Base-by-base conservation (phyloP, 2,113 vertebrate species). In the Numenius arquata region DNA sequence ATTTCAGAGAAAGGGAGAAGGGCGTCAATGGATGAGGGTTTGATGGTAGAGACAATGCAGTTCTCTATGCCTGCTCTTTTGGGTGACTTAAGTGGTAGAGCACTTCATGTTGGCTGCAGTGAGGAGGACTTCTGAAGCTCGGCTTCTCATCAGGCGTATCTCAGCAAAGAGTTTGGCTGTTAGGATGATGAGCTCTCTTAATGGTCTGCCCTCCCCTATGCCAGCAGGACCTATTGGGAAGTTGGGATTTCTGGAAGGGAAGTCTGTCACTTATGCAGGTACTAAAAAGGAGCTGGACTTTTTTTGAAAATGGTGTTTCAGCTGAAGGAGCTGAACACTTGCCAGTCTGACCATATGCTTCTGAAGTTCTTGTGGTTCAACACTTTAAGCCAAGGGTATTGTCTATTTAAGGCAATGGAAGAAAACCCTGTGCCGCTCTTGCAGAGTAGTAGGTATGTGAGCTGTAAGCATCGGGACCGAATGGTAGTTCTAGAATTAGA, bases 401-500 rank as follows among this genome's bases (percentile, higher is more conserved):
- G 86, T 34, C 90, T 82, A 38, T 93, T 93, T 93, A 92, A 93
- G 92, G 96, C 36, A 88, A 58, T 89, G 62, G 40, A 72, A 43
- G 80, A 72, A 89, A 89, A 41, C 36, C 48, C 50, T 14, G 38
- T 75, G 86, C 70, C 62, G 12, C 66, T 89, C 45, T 76, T 53
- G 62, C 62, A 45, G 53, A 36, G 89, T 85, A 93, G 89, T 85
- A 93, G 89, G 45, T 91, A 76, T 91, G 86, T 91, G 77, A 85
- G 38, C 80, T 76, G 47, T 9, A n/a, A 61, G 73, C 73, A 66
- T 47, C 52, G 52, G 62, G 36, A 93, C 72, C 47, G 71, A 96
- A 32, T 61, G 83, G 76, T 80, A 56, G 29, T 67, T 93, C 52
- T 90, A 48, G 96, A 95, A 91, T 93, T 93, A 92, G 92, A 79